Evolutionary conservation across 2,797 vertebrate species (phyloP).

Genomic region (Pygocentrus nattereri): DNA sequence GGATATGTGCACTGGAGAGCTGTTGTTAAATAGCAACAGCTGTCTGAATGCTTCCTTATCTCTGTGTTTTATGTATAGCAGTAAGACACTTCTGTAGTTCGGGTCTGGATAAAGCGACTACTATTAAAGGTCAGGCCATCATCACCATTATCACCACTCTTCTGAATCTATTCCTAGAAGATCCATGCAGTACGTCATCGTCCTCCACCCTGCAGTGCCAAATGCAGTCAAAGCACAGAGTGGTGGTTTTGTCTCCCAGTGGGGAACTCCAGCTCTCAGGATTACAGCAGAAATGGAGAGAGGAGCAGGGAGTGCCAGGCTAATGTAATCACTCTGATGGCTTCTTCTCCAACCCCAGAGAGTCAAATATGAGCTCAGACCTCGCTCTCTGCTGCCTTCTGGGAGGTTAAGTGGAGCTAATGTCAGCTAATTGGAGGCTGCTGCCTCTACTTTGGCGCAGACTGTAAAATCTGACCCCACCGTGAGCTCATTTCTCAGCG

Average conservation of each 20-base stretch:
- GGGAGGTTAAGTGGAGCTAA: constrained; percentile 45
- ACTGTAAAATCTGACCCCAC: background rate
- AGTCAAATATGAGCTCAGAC: constrained; percentile 41
- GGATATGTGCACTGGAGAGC: too few species aligned
- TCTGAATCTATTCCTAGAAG: background rate
- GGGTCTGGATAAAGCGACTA: background rate
- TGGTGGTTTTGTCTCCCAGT: background rate
- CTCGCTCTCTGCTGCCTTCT: constrained; percentile 24
- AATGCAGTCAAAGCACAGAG: too few species aligned
- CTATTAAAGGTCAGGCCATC: background rate
- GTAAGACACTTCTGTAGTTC: too few species aligned
- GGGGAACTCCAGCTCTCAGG: constrained; percentile 1
- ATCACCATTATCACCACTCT: background rate
- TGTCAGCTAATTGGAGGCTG: constrained; percentile 38
- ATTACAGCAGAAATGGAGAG: constrained; percentile 12
- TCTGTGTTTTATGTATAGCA: background rate
- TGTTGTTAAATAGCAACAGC: too few species aligned
- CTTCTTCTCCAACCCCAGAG: constrained; percentile 43
- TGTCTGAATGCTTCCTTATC: too few species aligned
- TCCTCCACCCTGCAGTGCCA: background rate
- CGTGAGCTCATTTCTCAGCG: background rate
- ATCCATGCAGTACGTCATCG: too few species aligned
- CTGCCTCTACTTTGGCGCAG: background rate
- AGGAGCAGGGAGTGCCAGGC: background rate
- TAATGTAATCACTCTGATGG: constrained; percentile 53